Evolutionary conservation across 2,797 vertebrate species (phyloP).

Genomic region (Megalops cyprinoides): DNA sequence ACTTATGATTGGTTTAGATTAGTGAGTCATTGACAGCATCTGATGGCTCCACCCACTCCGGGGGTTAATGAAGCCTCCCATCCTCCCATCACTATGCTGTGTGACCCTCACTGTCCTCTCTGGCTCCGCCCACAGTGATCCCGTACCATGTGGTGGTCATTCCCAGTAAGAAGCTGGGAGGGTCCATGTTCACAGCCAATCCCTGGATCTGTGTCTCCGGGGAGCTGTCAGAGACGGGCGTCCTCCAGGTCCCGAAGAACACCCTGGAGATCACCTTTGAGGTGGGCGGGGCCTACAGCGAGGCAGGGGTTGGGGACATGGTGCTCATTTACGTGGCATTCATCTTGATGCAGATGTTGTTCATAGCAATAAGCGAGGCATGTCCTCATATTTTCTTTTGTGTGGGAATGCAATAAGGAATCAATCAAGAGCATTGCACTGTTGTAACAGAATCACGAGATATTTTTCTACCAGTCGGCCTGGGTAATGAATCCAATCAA

Average conservation of each 20-base stretch:
- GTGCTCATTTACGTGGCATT: too few species aligned
- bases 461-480: background rate
- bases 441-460: background rate
- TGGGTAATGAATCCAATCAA: background rate
- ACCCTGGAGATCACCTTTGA: constrained; percentile 96
- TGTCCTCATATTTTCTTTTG: too few species aligned
- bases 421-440: too few species aligned
- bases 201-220: constrained; percentile 98
- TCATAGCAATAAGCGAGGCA: too few species aligned
- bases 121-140: constrained; percentile 85
- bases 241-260: constrained; percentile 93
- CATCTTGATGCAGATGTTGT: too few species aligned
- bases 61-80: too few species aligned
- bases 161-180: constrained; percentile 95
- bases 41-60: too few species aligned
- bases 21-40: too few species aligned
- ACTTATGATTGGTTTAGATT: too few species aligned
- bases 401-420: too few species aligned
- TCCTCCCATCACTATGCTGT: background rate
- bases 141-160: constrained; percentile 95
- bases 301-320: background rate
- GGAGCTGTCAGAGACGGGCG: constrained; percentile 93
- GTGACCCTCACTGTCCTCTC: background rate
- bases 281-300: constrained; percentile 65
- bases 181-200: constrained; percentile 98